These are phyloP conservation scores for Mesaphorura yosii DNA, from an alignment of 1,140 invertebrate species.

Conservation along the genomic window DNA sequence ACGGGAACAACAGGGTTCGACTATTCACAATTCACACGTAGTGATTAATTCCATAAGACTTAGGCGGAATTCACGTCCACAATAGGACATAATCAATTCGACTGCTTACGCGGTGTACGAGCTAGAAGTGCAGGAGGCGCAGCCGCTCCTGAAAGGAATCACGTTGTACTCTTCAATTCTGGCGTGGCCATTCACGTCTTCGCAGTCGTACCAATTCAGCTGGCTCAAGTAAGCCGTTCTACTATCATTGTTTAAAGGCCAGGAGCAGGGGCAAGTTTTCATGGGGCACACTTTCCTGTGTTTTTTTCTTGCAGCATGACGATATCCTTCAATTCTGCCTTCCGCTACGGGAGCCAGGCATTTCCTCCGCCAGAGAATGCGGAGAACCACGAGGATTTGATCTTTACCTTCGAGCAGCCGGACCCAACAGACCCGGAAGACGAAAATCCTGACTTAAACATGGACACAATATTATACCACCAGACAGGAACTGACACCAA, in stretches of 20 bases:
- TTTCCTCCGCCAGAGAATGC: slow-evolving; percentile 18
- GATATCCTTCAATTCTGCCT: slow-evolving; percentile 4
- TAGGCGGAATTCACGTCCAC: not conserved
- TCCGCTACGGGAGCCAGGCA: not conserved
- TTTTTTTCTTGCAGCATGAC: slow-evolving; percentile 20
- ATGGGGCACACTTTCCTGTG: not conserved
- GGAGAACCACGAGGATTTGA: slow-evolving; percentile 27
- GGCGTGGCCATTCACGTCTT: slow-evolving; percentile 28
- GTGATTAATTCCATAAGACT: not conserved
- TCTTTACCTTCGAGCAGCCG: slow-evolving; percentile 27
- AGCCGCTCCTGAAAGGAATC: slow-evolving; percentile 14
- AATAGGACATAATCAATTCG: slow-evolving; percentile 25
- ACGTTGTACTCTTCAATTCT: slow-evolving; percentile 24
- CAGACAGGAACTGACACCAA: slow-evolving; percentile 18
- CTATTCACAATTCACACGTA: not conserved
- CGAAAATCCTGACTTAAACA: slow-evolving; percentile 13
- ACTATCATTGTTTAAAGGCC: not conserved
- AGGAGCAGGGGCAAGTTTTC: not conserved
- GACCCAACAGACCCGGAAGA: slow-evolving; percentile 28
- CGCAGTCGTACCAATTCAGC: slow-evolving; percentile 20
- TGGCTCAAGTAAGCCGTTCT: slow-evolving; percentile 28
- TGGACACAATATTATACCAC: slow-evolving; percentile 22
- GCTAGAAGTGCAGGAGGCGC: slow-evolving; percentile 1
- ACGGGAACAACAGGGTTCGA: slow-evolving; percentile 22
- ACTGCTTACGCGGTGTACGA: slow-evolving; percentile 26